phyloP scores from a whole-genome alignment of 2,797 vertebrate genomes.

The Meda fulgida region DNA sequence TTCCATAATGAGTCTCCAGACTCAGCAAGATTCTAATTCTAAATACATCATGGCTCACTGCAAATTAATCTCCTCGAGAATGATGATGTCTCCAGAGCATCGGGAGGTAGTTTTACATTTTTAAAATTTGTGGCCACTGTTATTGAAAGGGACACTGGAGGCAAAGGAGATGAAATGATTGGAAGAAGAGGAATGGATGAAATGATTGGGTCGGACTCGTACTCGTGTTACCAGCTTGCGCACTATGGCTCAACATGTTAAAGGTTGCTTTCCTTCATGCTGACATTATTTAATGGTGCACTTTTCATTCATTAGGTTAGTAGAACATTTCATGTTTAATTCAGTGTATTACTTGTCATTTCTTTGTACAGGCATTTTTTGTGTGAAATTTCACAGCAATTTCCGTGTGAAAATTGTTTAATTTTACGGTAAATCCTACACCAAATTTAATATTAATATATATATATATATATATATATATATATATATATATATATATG shows the following conservation, averaged over 20 bases:
- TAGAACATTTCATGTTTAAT: not conserved
- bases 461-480: no score
- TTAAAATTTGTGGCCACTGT: not conserved
- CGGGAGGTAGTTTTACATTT: not conserved
- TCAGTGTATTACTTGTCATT: not conserved
- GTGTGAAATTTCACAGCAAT: not conserved
- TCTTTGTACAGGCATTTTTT: not conserved
- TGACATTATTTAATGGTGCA: not conserved
- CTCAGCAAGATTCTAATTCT: constrained; percentile 38
- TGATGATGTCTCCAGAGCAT: constrained; percentile 36
- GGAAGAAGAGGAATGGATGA: not conserved
- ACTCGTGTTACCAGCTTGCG: not conserved
- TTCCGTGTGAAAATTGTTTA: not conserved
- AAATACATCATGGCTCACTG: constrained; percentile 27
- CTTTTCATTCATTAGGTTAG: not conserved
- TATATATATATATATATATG: no score
- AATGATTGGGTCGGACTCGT: not conserved
- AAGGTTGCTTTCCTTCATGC: not conserved
- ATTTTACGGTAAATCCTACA: not conserved
- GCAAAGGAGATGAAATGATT: not conserved
- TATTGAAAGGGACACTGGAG: constrained; percentile 2
- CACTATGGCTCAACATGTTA: not conserved
- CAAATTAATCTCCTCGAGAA: constrained; percentile 24
- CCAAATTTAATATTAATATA: no score
- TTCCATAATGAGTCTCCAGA: constrained; percentile 40